Conservation (phyloP, 1,140 invertebrate genomes). For the Bombus pyrosoma region DNA sequence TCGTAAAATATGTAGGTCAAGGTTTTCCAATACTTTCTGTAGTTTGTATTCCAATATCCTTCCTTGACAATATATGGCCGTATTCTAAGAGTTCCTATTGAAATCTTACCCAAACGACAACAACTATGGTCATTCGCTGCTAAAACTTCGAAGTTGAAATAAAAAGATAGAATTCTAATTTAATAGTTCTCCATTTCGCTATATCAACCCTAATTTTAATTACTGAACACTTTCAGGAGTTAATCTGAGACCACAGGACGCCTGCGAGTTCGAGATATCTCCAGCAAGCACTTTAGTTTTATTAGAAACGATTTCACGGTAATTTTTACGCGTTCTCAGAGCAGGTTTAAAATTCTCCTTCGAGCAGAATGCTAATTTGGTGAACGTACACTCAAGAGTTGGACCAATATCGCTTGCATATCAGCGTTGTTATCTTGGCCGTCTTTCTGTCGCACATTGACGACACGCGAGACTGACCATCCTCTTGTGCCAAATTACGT, state of each 20-base stretch:
- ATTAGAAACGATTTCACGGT: background rate
- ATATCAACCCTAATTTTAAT: background rate
- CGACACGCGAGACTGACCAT: conserved; percentile 19
- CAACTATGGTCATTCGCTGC: background rate
- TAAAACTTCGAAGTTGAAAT: background rate
- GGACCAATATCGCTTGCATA: background rate
- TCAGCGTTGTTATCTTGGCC: conserved; percentile 7
- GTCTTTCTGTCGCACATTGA: background rate
- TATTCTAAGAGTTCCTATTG: background rate
- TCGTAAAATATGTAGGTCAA: no score
- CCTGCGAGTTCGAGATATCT: background rate
- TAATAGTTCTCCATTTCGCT: background rate
- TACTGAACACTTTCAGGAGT: background rate
- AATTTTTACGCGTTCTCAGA: background rate
- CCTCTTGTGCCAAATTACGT: conserved; percentile 34
- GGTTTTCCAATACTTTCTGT: no score
- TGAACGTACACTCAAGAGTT: background rate
- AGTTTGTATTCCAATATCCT: no score
- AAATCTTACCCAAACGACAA: background rate
- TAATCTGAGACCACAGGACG: background rate
- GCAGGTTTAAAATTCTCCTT: background rate
- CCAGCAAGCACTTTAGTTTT: background rate
- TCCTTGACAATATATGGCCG: no score
- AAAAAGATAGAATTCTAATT: background rate
- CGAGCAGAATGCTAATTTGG: conserved; percentile 11